A percentile compares a stretch with the other conserved stretches of the same genome.
Conservation (phyloP, 2,113 vertebrate genomes). For the Poeciliopsis retropinna region DNA sequence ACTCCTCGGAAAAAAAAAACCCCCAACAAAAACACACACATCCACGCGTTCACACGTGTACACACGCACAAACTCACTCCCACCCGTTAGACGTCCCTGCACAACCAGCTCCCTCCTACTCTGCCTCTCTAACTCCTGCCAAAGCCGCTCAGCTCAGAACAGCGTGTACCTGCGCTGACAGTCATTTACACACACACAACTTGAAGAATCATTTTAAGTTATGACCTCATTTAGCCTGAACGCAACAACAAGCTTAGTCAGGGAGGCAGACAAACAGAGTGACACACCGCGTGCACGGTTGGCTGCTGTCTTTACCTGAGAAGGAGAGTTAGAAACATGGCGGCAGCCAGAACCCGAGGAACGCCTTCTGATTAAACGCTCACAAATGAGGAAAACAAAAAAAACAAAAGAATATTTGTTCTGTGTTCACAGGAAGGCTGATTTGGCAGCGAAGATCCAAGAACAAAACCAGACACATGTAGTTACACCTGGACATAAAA, state of each 20-base stretch:
- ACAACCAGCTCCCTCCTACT: slow-evolving; percentile 62
- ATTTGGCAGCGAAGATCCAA: slow-evolving; percentile 40
- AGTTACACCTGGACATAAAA: no score
- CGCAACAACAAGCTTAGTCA: slow-evolving; percentile 4
- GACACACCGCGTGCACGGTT: slow-evolving; percentile 11
- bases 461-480: slow-evolving; percentile 38
- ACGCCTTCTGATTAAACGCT: slow-evolving; percentile 34
- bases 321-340: slow-evolving; percentile 7
- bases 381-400: neutral
- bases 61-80: slow-evolving; percentile 28
- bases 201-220: slow-evolving; percentile 11
- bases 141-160: slow-evolving; percentile 58
- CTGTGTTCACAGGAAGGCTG: slow-evolving; percentile 56
- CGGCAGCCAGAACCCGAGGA: slow-evolving; percentile 27
- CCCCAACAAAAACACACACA: slow-evolving; percentile 16
- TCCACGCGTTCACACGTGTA: slow-evolving; percentile 1
- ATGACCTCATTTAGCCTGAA: neutral
- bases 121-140: slow-evolving; percentile 28
- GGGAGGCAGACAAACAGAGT: neutral
- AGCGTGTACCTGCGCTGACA: slow-evolving; percentile 57
- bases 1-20: slow-evolving; percentile 28
- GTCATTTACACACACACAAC: slow-evolving; percentile 27
- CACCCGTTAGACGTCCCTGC: slow-evolving; percentile 48
- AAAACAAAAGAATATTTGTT: slow-evolving; percentile 25
- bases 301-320: slow-evolving; percentile 28